Base-by-base conservation (phyloP, 2,113 vertebrate genomes). In the Mus pahari region DNA sequence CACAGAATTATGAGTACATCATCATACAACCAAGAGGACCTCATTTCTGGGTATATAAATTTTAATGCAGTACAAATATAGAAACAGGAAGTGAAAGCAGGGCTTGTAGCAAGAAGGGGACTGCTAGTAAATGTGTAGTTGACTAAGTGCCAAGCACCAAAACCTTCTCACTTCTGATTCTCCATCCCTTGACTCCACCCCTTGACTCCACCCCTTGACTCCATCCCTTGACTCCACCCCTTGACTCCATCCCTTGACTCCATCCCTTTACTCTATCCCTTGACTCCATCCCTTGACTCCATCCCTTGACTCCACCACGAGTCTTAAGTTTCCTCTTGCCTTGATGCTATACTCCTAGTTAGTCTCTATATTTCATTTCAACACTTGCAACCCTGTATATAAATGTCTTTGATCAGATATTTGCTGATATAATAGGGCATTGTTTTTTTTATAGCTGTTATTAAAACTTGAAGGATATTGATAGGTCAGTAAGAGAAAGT, bases 1-100 rank as follows among this genome's bases (percentile, higher is more conserved):
- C 97, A 98, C 79, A 97, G 97, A 97, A 97, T 96, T 84, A 97
- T 97, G 97, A 98, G 97, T 78, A 73, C 92, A 28, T 98, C 94
- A 77, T 98, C 97, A 26, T 98, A 97, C 58, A 97, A 97, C 64
- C 96, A 97, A 88, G 97, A 97, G 48, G 97, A 97, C 64, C 39
- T 98, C 39, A 68, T 74, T 82, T 92, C 86, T 4, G 7, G 97
- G 97, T 98, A 97, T 17, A 9, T 82, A 11, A 96, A 93, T 90
- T 66, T 68, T 87, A 87, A 94, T 91, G 9, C 36, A 92, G 60
- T 86, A 68, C 3, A 84, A 58, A 79, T 55, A 36, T 31, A 96
- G 64, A 92, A 95, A 55, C 81, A 22, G 93, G 42, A 87, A 50
- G 66, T 82, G 20, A 86, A 77, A 62, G 3, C 60, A 71, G 28